Base-by-base conservation (phyloP, 1,140 invertebrate species). In the Tetraneura akinire region DNA sequence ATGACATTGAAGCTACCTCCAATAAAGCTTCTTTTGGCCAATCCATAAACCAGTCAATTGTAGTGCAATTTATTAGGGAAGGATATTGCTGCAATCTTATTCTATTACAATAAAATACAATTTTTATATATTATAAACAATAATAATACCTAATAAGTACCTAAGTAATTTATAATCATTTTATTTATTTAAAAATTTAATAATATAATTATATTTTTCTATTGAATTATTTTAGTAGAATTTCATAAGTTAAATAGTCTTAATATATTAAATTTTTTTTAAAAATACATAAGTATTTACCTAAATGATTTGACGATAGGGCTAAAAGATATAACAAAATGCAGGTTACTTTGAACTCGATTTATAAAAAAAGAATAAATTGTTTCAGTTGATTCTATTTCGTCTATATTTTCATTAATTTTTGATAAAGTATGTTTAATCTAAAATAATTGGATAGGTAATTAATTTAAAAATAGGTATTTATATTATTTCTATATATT, bases 21-120 rank as follows among this genome's bases (percentile, higher is more conserved):
- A 95, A 86, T n/a, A 96, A 86, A n/a, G 94, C 94, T 84, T 94
- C 92, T 80, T 90, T 88, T 0, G 94, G 93, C 94, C 94, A 96
- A 83, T 94, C 91, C 83, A 90, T 87, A 84, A 95, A 94, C 93
- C 93, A 96, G 86, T 96, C 93, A 45, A 95, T 94, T 8, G 93
- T 95, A 5, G 93, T 93, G 82, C 90, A 91, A 86, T 94, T 95
- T 57, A 96, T 91, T 82, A 96, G 86, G 8, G 92, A 90, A 32
- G 94, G 94, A 86, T 94, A 96, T 86, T 94, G 93, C 57, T 93
- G 89, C 82, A 95, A 89, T 81, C 92, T 90, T 83, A 91, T 92
- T 84, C 93, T 91, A 84, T 68, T 68, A 45, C 23, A n/a, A n/a
- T 23, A 45, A 8, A 9, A 68, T 47, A 6, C 1, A 47, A n/a